Percentiles rank a stretch among this genome's conserved stretches.
phyloP scores from a whole-genome alignment of 2,797 vertebrate genomes.

The Enoplosus armatus region DNA sequence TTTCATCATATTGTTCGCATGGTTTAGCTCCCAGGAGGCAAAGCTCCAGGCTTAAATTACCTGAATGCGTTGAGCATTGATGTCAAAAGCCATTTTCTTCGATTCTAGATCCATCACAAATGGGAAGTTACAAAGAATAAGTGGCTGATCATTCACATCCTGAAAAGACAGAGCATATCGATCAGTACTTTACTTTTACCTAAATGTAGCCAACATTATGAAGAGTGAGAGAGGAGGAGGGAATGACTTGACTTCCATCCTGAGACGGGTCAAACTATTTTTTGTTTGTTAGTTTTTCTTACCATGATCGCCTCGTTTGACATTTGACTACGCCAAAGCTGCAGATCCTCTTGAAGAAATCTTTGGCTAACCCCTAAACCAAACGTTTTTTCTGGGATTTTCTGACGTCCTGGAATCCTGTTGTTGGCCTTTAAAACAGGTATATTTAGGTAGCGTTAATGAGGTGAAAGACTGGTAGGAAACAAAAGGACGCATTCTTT shows the following conservation, averaged over 20 bases:
- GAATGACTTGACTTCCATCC: background rate
- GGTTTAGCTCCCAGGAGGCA: background rate
- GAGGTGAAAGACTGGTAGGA: background rate
- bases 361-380: background rate
- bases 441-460: background rate
- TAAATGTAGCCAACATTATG: background rate
- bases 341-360: slow-evolving; percentile 46
- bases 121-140: slow-evolving; percentile 63
- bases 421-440: slow-evolving; percentile 65
- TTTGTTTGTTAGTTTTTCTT: slow-evolving; percentile 2
- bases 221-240: background rate
- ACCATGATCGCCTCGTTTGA: slow-evolving; percentile 41
- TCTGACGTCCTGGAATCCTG: slow-evolving; percentile 24
- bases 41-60: slow-evolving; percentile 42
- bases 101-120: slow-evolving; percentile 75
- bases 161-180: slow-evolving; percentile 24
- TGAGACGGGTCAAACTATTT: background rate
- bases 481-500: background rate
- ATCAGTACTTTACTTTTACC: background rate
- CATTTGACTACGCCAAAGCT: slow-evolving; percentile 33
- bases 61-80: rapidly evolving
- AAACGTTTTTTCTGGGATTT: slow-evolving; percentile 58
- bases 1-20: background rate
- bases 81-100: slow-evolving; percentile 69
- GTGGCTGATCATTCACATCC: slow-evolving; percentile 12